A percentile compares a stretch with the other conserved stretches of the same genome.
Evolutionary conservation across 2,797 vertebrate genomes (phyloP).

Genomic region (Tokudaia muenninki): DNA sequence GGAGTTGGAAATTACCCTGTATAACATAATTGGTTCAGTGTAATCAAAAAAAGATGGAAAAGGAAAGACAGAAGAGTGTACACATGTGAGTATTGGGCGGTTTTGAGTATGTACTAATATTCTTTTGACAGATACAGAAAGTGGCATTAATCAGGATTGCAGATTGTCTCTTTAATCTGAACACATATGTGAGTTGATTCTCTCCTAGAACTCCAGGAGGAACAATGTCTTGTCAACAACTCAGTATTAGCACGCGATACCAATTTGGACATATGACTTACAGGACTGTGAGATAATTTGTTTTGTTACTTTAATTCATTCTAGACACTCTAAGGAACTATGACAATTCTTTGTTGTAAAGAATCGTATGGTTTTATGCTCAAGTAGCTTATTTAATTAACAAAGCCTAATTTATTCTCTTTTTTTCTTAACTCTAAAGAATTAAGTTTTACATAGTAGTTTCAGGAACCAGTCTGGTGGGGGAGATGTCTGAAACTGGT

Average conservation of each 20-base stretch:
- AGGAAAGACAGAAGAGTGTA: neutral
- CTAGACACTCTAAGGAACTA: neutral
- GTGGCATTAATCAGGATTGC: neutral
- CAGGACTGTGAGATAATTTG: neutral
- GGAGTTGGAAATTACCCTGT: neutral
- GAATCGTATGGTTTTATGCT: neutral
- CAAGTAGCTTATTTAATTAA: neutral
- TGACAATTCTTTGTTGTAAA: neutral
- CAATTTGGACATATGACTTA: neutral
- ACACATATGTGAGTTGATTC: neutral
- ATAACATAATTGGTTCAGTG: neutral
- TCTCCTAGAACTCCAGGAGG: neutral
- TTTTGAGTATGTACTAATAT: neutral
- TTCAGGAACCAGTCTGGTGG: neutral
- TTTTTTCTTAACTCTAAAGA: slow-evolving; percentile 5
- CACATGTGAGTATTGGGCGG: neutral
- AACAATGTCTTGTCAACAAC: neutral
- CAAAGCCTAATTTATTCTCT: neutral
- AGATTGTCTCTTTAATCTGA: neutral
- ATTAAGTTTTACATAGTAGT: neutral
- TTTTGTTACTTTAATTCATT: neutral
- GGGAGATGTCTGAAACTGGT: neutral
- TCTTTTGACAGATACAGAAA: neutral
- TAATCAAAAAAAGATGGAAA: neutral
- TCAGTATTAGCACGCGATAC: neutral